These are phyloP conservation scores for Micromesistius poutassou DNA, from an alignment of 2,797 vertebrate genomes.

Conservation along the genomic window DNA sequence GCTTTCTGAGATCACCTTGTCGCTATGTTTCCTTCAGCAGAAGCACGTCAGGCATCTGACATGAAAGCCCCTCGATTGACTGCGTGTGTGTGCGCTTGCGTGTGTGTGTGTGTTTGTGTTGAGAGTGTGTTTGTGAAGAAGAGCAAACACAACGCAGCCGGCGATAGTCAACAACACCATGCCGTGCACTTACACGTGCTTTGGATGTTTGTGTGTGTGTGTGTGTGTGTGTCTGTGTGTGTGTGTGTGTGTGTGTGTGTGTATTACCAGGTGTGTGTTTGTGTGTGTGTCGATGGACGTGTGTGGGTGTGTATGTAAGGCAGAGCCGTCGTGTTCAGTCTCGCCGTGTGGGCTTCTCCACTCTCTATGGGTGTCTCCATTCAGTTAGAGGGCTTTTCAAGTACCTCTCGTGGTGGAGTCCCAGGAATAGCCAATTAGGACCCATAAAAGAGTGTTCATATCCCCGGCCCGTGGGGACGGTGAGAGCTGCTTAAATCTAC, in stretches of 20 bases:
- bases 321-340: background rate
- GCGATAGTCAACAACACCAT: background rate
- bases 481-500: background rate
- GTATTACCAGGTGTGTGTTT: background rate
- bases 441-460: background rate
- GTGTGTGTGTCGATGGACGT: constrained; percentile 16
- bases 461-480: background rate
- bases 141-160: background rate
- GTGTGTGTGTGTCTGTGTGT: background rate
- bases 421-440: background rate
- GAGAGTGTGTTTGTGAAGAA: background rate
- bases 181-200: background rate
- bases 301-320: constrained; percentile 21
- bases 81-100: background rate
- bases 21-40: background rate
- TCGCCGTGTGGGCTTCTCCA: background rate
- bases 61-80: background rate
- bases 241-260: background rate
- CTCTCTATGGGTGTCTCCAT: background rate
- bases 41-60: background rate
- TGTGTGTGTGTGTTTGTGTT: constrained; percentile 4
- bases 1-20: background rate
- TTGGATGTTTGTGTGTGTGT: background rate
- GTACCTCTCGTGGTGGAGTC: background rate
- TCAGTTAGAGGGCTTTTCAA: background rate